phyloP scores from a whole-genome alignment of 2,113 vertebrate species.

The Solea senegalensis region DNA sequence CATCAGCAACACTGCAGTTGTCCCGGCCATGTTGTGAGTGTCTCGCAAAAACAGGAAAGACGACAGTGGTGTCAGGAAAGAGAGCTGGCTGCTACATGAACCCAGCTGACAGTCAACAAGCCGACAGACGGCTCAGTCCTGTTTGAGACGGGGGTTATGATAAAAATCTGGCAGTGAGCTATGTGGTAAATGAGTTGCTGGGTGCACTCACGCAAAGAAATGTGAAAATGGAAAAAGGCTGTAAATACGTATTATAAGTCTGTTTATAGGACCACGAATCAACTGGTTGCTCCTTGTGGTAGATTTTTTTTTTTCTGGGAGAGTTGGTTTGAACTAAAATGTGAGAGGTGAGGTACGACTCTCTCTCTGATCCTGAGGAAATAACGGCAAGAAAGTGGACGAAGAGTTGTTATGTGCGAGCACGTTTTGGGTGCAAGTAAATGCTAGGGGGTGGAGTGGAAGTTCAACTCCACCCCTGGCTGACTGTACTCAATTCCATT shows the following conservation, averaged over 20 bases:
- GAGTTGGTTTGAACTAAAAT: constrained; percentile 14
- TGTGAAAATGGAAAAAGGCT: constrained; percentile 23
- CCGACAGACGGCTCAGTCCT: not conserved
- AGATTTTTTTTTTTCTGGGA: constrained; percentile 1
- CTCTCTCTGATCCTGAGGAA: not conserved
- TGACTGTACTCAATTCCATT: too few relatives aligned
- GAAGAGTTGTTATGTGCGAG: not conserved
- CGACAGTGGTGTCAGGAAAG: constrained; percentile 46
- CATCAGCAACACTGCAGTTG: constrained; percentile 19
- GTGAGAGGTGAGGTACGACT: not conserved
- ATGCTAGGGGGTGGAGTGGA: too few relatives aligned
- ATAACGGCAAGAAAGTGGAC: not conserved
- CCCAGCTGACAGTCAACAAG: constrained; percentile 4
- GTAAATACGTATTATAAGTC: constrained; percentile 23
- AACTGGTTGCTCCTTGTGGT: not conserved
- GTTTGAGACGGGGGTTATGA: not conserved
- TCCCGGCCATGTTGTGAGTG: constrained; percentile 8
- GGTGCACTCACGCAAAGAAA: constrained; percentile 7
- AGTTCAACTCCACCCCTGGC: too few relatives aligned
- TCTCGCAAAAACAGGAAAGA: constrained; percentile 72
- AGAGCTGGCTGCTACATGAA: constrained; percentile 12
- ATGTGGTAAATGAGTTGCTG: not conserved
- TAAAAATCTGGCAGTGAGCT: not conserved
- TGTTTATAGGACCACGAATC: constrained; percentile 18
- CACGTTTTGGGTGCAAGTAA: not conserved